Evolutionary conservation across 2,797 vertebrate species (phyloP), one percentile per base, ranked within the genome.

Genomic region (Arrhamphus sclerolepis): DNA sequence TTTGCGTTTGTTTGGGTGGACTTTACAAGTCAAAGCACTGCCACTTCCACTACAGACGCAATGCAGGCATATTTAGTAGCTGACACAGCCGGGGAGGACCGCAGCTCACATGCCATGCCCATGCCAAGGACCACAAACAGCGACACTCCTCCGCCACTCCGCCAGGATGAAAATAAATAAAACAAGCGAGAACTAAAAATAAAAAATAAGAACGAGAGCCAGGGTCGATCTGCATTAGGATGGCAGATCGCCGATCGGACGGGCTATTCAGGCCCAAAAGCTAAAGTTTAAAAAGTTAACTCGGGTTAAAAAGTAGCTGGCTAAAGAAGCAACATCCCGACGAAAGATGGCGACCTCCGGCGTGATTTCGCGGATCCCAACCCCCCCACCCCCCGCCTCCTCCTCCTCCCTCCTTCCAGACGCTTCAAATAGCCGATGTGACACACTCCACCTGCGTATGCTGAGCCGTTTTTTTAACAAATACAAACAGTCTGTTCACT

Each of bases 261-360:
- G 24, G 6, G 13, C 10, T 14, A 13, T 19, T 38, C 9, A 9
- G 2, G 4, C 34, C 14, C 7, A 24, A 44, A 65, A 64, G 19
- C 19, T 19, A 10, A 17, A 4, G 14, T 19, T 20, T 2, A 6
- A 46, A n/a, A 62, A 76, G 66, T 77, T 73, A 17, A 20, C 41
- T 8, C 4, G 10, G 17, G 17, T 39, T 18, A 10, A 1, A 56
- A 60, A 77, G 72, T 52, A 58, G 75, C 69, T 52, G 60, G 53
- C 55, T 67, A 28, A 40, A 68, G 75, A 70, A 80, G 71, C 75
- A 80, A 49, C 77, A 80, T 79, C 80, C 82, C 24, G 73, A 72
- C 82, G 81, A 84, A 90, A 92, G 83, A 91, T 91, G 89, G 89
- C 85, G 87, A 87, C 89, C 87, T 86, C 87, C 86, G 77, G 87